Base-by-base conservation (phyloP, 23 tunicate species). In the Ciona savignyi region DNA sequence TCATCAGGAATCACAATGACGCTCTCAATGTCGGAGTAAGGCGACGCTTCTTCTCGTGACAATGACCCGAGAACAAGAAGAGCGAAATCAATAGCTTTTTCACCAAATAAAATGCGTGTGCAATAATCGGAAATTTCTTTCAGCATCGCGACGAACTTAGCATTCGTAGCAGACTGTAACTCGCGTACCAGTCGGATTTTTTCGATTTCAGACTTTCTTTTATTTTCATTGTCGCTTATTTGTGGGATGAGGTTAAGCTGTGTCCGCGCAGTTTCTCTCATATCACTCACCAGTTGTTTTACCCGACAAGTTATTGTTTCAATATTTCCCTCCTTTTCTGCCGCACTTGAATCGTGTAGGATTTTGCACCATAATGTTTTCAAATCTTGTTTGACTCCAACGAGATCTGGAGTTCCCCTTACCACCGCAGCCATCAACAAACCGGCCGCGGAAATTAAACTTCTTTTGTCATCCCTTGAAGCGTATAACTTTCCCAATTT, bases 61-160 rank as follows among this genome's bases (percentile, higher is more conserved):
- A 83, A 31, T 2, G 88, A 83, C 23, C 88, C 88, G 63, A 83
- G 25, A 24, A 68, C 81, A 22, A 83, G 23, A 60, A 67, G 80
- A 3, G 88, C 68, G 76, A 75, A 83, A 2, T 62, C 15, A 34
- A 81, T 75, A 33, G 81, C 81, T 30, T 60, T 35, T 9, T 68
- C 71, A 20, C 48, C 79, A 29, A 75, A 29, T 61, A 83, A 35
- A 30, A 66, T 61, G 21, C 42, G 29, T 2, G 62, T 20, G 81
- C 74, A 76, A n/a, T 76, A 60, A 1, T 51, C 62, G 9, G 81
- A 65, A 23, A 76, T 83, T 31, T 68, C 22, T 32, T 33, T 35
- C 88, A 83, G 76, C 26, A 64, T 72, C 6, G 64, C 77, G 34
- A 30, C 24, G 56, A 70, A 79, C 25, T 71, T 26, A 32, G 32